phyloP scores from a whole-genome alignment of 1,140 invertebrate species.

The Aphelenchoides avenae region DNA sequence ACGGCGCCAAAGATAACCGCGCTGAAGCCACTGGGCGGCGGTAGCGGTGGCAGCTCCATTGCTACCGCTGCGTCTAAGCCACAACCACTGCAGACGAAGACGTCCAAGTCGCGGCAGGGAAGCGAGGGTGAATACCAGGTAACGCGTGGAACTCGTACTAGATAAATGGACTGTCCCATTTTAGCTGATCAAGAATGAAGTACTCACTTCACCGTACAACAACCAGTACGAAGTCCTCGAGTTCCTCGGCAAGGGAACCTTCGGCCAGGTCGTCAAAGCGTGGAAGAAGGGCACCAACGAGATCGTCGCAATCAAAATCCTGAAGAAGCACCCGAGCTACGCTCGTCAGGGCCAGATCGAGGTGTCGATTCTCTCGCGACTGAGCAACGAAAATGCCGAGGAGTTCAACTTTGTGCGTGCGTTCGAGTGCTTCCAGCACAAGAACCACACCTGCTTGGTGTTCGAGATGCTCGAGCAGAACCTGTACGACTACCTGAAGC shows the following conservation, averaged over 20 bases:
- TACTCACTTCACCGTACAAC: constrained; percentile 55
- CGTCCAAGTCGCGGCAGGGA: constrained; percentile 43
- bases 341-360: constrained; percentile 99
- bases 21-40: no score
- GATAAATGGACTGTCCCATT: constrained; percentile 34
- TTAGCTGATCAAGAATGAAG: constrained; percentile 59
- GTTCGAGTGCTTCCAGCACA: constrained; percentile 98
- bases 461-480: constrained; percentile 99
- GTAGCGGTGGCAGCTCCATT: no score
- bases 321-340: constrained; percentile 99
- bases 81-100: no score
- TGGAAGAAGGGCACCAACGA: constrained; percentile 99
- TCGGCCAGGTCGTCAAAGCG: constrained; percentile 98
- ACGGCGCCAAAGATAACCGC: no score
- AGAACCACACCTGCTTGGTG: constrained; percentile 97
- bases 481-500: constrained; percentile 98
- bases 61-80: no score
- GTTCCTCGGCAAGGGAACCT: constrained; percentile 88
- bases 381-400: constrained; percentile 98
- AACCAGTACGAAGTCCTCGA: constrained; percentile 88
- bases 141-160: neutral
- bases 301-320: constrained; percentile 98
- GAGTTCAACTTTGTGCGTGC: constrained; percentile 97
- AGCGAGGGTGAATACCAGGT: constrained; percentile 59
- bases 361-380: constrained; percentile 88